Percentiles rank a stretch among this genome's conserved stretches.
phyloP scores from a whole-genome alignment of 2,888 invertebrate genomes.

The Noctua janthina region DNA sequence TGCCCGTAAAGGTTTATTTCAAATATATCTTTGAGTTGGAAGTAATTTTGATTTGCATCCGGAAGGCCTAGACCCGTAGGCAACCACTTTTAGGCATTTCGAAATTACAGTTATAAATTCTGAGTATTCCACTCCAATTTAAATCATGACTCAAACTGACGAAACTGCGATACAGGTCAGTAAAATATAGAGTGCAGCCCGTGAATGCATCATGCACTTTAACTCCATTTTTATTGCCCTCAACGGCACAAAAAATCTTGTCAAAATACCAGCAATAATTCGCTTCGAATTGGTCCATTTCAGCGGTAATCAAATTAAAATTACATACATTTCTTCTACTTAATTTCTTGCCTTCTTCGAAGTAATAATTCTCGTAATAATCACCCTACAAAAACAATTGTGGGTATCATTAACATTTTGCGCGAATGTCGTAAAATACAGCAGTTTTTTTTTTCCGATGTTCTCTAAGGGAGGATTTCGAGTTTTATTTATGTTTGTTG shows the following conservation, averaged over 20 bases:
- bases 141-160: background rate
- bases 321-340: constrained; percentile 49
- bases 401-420: constrained; percentile 36
- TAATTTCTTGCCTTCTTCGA: constrained; percentile 29
- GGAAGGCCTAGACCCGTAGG: too few relatives aligned
- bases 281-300: constrained; percentile 33
- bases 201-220: background rate
- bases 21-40: too few relatives aligned
- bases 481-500: background rate
- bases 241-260: constrained; percentile 15
- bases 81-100: too few relatives aligned
- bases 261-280: constrained; percentile 33
- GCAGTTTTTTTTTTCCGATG: background rate
- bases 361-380: constrained; percentile 40
- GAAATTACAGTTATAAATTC: too few relatives aligned
- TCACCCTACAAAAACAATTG: constrained; percentile 26
- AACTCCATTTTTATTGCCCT: constrained; percentile 5
- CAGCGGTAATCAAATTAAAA: constrained; percentile 50
- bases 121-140: background rate
- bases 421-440: constrained; percentile 11
- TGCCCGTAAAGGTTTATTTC: too few relatives aligned
- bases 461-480: too few relatives aligned
- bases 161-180: too few relatives aligned
- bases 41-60: too few relatives aligned
- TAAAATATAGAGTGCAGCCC: background rate